Percentiles rank a stretch among this genome's conserved stretches.
phyloP scores from a whole-genome alignment of 2,797 vertebrate species.

The Silurus aristotelis region DNA sequence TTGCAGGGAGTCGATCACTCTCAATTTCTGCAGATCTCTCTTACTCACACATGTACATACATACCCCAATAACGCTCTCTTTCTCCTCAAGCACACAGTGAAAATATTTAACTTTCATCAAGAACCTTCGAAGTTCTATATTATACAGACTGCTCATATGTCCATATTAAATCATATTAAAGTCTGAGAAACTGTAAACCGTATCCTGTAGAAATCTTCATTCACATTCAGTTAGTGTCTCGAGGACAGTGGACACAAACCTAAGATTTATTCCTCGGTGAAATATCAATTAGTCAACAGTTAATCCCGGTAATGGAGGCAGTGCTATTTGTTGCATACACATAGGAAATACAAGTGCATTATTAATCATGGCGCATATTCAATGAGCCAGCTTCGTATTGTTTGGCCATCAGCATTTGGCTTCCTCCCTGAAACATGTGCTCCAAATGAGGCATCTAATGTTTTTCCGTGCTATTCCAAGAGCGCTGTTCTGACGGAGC shows the following conservation, averaged over 20 bases:
- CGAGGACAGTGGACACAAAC: slow-evolving; percentile 27
- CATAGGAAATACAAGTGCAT: slow-evolving; percentile 40
- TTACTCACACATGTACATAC: neutral
- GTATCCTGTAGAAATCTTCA: slow-evolving; percentile 7
- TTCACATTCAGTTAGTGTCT: slow-evolving; percentile 39
- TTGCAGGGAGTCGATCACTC: slow-evolving; percentile 25
- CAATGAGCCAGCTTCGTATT: slow-evolving; percentile 44
- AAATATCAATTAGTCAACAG: slow-evolving; percentile 49
- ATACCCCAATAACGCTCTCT: slow-evolving; percentile 14
- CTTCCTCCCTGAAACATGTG: slow-evolving; percentile 53
- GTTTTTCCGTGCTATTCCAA: slow-evolving; percentile 53
- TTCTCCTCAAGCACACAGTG: neutral
- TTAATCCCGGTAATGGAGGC: slow-evolving; percentile 45
- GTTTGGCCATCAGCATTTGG: slow-evolving; percentile 50
- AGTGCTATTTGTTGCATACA: slow-evolving; percentile 45
- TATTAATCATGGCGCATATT: slow-evolving; percentile 55
- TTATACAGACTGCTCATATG: neutral
- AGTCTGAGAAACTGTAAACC: neutral
- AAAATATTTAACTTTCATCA: neutral
- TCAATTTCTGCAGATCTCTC: slow-evolving; percentile 4
- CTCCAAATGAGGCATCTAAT: slow-evolving; percentile 59
- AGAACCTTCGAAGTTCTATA: neutral
- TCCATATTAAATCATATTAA: neutral
- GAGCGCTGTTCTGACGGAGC: slow-evolving; percentile 48
- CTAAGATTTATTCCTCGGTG: slow-evolving; percentile 26